Conservation (phyloP, 1,140 invertebrate genomes). For the Caenorhabditis briggsae region DNA sequence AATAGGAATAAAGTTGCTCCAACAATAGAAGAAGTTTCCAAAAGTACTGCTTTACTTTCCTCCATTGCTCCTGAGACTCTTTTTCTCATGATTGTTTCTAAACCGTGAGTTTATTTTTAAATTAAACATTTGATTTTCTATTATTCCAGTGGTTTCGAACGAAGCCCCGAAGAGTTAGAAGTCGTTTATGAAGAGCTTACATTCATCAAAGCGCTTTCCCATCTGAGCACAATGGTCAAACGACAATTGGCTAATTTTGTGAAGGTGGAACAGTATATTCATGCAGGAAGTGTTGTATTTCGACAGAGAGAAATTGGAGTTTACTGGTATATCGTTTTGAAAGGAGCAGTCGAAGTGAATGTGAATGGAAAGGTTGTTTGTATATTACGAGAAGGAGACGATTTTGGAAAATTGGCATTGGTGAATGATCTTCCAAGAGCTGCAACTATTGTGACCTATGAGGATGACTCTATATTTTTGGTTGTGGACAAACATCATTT, state of each 20-base stretch:
- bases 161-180: slow-evolving; percentile 86
- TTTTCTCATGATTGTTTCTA: slow-evolving; percentile 86
- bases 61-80: slow-evolving; percentile 85
- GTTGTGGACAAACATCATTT: slow-evolving; percentile 90
- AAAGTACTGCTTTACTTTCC: slow-evolving; percentile 82
- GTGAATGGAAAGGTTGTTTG: slow-evolving; percentile 89
- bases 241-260: slow-evolving; percentile 86
- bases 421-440: slow-evolving; percentile 90
- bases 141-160: slow-evolving; percentile 82
- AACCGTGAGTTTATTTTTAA: slow-evolving; percentile 83
- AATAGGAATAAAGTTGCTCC: slow-evolving; percentile 29
- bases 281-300: slow-evolving; percentile 85
- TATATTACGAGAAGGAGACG: slow-evolving; percentile 87
- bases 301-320: slow-evolving; percentile 90
- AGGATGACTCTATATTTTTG: slow-evolving; percentile 88
- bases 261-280: slow-evolving; percentile 87
- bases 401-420: slow-evolving; percentile 88
- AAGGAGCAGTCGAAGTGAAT: slow-evolving; percentile 88
- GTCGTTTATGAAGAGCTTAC: slow-evolving; percentile 88
- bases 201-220: slow-evolving; percentile 86
- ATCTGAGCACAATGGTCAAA: slow-evolving; percentile 88
- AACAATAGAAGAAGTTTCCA: slow-evolving; percentile 82
- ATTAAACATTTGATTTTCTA: background rate
- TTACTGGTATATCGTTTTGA: slow-evolving; percentile 89
- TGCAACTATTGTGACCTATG: slow-evolving; percentile 86